Conservation (phyloP, 2,797 vertebrate species). For the Liasis olivaceus region DNA sequence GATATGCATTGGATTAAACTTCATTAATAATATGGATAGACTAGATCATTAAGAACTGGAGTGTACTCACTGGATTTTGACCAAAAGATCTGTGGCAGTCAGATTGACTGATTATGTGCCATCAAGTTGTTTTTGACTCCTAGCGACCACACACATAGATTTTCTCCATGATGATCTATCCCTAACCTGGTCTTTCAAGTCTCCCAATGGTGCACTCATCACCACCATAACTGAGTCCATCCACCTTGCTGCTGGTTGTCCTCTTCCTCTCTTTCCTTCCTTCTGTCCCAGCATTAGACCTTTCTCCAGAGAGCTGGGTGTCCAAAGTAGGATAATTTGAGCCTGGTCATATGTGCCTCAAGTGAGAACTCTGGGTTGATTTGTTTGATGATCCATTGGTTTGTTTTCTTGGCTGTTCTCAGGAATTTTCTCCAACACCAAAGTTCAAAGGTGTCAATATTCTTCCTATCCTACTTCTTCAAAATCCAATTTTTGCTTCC, state of each 20-base stretch:
- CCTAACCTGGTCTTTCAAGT: neutral
- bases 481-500: neutral
- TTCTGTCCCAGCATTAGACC: neutral
- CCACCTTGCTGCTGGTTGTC: neutral
- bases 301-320: neutral
- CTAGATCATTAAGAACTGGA: neutral
- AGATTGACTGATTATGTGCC: neutral
- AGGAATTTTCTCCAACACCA: neutral
- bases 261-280: neutral
- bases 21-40: neutral
- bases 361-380: neutral
- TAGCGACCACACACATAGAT: neutral
- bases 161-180: neutral
- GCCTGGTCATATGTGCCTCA: neutral
- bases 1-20: neutral
- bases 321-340: neutral
- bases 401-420: neutral
- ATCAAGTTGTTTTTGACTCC: neutral
- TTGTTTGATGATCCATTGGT: neutral
- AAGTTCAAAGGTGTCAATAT: neutral
- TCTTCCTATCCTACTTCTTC: neutral
- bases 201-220: neutral
- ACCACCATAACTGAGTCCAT: neutral
- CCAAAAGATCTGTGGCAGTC: neutral
- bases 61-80: neutral